Percentiles rank a stretch among this genome's conserved stretches.
Conservation (phyloP, 2,888 invertebrate genomes). For the Cataglyphis livida region DNA sequence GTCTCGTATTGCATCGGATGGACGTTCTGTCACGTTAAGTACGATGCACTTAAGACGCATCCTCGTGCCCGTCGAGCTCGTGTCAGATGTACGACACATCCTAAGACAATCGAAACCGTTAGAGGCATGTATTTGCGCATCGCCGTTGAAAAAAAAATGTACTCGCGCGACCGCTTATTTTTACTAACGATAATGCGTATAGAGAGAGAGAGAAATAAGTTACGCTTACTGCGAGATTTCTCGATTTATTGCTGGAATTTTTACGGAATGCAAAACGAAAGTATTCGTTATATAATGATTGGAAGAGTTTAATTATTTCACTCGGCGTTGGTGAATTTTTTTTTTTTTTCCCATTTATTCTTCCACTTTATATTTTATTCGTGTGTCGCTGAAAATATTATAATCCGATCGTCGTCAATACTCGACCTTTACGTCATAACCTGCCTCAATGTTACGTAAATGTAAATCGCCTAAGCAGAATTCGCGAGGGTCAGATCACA, state of each 20-base stretch:
- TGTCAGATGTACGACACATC: slow-evolving; percentile 65
- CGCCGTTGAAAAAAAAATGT: slow-evolving; percentile 6
- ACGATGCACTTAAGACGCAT: slow-evolving; percentile 53
- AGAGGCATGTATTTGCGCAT: slow-evolving; percentile 46
- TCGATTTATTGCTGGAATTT: not conserved
- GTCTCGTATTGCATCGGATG: slow-evolving; percentile 12
- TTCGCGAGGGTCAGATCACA: slow-evolving; percentile 42
- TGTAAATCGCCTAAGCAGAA: slow-evolving; percentile 53
- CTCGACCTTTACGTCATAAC: slow-evolving; percentile 41
- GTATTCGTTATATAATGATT: not conserved
- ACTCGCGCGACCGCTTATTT: not conserved
- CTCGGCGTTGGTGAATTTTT: not conserved
- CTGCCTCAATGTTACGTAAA: slow-evolving; percentile 58
- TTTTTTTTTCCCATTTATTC: not conserved
- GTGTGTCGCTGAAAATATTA: not conserved
- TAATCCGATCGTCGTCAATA: not conserved
- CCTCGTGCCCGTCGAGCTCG: slow-evolving; percentile 36
- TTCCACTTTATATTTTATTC: not conserved
- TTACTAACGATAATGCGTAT: not conserved
- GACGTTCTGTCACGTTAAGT: slow-evolving; percentile 42
- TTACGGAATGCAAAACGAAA: not conserved
- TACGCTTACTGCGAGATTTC: not conserved
- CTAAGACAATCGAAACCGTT: slow-evolving; percentile 77
- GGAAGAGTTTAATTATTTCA: not conserved
- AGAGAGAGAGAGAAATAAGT: not conserved